A percentile compares a stretch with the other conserved stretches of the same genome.
Conservation (phyloP, 2,888 invertebrate species). For the Zelleria hepariella region DNA sequence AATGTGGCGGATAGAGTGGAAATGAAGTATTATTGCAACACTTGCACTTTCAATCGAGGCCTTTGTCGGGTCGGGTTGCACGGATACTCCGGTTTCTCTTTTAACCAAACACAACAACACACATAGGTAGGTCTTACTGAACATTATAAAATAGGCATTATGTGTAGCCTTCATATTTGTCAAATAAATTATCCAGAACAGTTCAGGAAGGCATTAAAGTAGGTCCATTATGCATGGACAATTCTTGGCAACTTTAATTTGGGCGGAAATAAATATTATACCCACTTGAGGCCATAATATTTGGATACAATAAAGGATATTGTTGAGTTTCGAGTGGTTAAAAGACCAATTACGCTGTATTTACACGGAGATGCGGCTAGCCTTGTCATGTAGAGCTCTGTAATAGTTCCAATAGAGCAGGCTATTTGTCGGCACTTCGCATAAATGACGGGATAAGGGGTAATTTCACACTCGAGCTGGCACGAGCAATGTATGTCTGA, state of each 20-base stretch:
- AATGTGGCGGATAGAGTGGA: conserved; percentile 54
- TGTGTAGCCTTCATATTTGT: too few species aligned
- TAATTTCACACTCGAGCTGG: conserved; percentile 59
- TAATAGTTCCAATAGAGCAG: conserved; percentile 18
- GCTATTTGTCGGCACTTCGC: conserved; percentile 44
- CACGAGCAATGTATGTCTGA: conserved; percentile 20
- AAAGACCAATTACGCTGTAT: conserved; percentile 27
- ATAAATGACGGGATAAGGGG: conserved; percentile 35
- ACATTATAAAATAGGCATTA: too few species aligned
- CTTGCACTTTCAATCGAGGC: conserved; percentile 65
- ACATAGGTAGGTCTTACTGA: too few species aligned
- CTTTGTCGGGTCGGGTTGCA: conserved; percentile 39
- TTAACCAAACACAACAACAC: background rate
- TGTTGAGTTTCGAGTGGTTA: conserved; percentile 26
- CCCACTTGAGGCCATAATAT: background rate
- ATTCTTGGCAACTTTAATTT: background rate
- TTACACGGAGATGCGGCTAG: conserved; percentile 3
- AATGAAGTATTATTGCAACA: conserved; percentile 68
- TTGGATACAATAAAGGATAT: background rate
- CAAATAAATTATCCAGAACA: too few species aligned
- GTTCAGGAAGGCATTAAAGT: too few species aligned
- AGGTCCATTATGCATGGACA: background rate
- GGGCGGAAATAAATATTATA: background rate
- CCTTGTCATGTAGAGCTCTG: conserved; percentile 11
- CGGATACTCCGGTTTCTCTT: conserved; percentile 6